Evolutionary conservation across 1,140 invertebrate species (phyloP).

Genomic region (Cylas formicarius): DNA sequence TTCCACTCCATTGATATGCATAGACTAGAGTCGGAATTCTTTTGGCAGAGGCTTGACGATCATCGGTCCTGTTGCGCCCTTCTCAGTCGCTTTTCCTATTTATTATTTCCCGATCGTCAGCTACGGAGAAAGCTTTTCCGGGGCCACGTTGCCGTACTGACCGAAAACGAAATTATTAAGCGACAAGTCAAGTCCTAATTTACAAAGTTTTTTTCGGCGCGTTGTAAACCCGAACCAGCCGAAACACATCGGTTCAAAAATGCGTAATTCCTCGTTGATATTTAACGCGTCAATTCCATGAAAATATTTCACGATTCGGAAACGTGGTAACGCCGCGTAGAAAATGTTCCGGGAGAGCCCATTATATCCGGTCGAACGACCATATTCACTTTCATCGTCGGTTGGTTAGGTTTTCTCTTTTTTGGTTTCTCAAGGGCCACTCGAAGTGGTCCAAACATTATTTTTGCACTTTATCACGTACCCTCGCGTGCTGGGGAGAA

Average conservation of each 20-base stretch:
- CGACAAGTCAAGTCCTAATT: too few species aligned
- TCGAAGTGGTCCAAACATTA: conserved; percentile 21
- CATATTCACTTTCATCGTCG: conserved; percentile 19
- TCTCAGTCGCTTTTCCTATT: conserved; percentile 13
- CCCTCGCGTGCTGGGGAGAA: too few species aligned
- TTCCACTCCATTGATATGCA: conserved; percentile 10
- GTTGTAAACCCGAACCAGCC: too few species aligned
- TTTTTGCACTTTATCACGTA: conserved; percentile 20
- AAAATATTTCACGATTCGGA: too few species aligned
- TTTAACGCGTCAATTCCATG: too few species aligned
- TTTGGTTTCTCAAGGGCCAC: conserved; percentile 16
- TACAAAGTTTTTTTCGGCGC: too few species aligned
- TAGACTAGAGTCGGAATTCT: conserved; percentile 8
- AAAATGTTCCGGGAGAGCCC: conserved; percentile 14
- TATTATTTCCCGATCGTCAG: conserved; percentile 8
- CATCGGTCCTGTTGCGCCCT: conserved; percentile 15
- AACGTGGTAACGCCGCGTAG: conserved; percentile 9
- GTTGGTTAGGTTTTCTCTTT: conserved; percentile 17
- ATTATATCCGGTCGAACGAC: conserved; percentile 19
- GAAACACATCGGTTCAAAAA: too few species aligned
- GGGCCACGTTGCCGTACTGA: too few species aligned
- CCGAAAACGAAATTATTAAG: too few species aligned
- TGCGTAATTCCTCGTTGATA: too few species aligned
- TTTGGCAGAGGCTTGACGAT: conserved; percentile 12
- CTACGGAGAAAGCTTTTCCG: neutral